phyloP scores from a whole-genome alignment of 2,888 invertebrate genomes.

The Pantelozetes paolii region DNA sequence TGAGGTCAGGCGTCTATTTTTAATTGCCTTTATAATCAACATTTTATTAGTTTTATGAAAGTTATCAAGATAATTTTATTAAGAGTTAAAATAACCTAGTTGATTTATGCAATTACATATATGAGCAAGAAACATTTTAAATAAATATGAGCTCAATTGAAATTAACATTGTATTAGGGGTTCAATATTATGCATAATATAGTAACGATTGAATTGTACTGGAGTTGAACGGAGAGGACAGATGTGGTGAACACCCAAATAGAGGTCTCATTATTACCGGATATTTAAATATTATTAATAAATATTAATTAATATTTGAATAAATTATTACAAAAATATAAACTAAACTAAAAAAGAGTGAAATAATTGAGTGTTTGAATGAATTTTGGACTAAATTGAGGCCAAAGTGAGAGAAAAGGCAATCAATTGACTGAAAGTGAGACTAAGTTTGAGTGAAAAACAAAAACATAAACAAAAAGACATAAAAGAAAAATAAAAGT shows the following conservation, averaged over 20 bases:
- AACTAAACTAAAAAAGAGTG: not conserved
- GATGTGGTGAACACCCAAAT: slow-evolving; percentile 30
- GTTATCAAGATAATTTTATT: no score
- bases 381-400: not conserved
- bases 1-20: no score
- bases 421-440: not conserved
- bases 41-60: no score
- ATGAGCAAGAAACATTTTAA: no score
- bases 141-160: no score
- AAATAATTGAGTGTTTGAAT: not conserved
- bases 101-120: no score
- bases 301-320: not conserved
- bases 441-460: not conserved
- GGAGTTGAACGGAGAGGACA: no score
- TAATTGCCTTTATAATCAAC: no score
- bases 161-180: no score
- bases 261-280: slow-evolving; percentile 29
- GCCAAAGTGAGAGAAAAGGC: not conserved
- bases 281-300: slow-evolving; percentile 14
- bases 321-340: not conserved
- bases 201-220: no score
- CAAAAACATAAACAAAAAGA: slow-evolving; percentile 13
- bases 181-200: no score
- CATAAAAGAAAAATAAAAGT: not conserved
- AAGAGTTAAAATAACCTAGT: no score